Conservation (phyloP, 1,140 invertebrate species). For the Papilio dardanus region DNA sequence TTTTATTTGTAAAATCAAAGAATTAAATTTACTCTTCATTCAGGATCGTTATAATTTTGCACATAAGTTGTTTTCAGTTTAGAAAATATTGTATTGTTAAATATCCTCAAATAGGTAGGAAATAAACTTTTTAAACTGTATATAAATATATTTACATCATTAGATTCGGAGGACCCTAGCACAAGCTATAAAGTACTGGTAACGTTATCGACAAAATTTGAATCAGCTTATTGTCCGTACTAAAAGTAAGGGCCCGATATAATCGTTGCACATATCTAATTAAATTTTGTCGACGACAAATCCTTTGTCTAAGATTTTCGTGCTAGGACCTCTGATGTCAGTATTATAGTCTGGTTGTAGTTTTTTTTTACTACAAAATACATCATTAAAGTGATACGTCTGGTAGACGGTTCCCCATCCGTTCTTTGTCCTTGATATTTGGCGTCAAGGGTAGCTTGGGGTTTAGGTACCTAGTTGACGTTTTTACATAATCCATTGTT, state of each 20-base stretch:
- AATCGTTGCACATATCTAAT: too few relatives aligned
- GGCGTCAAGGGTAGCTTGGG: background rate
- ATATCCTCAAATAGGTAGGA: background rate
- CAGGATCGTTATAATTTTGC: background rate
- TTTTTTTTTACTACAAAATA: background rate
- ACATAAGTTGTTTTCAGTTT: too few relatives aligned
- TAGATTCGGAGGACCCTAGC: too few relatives aligned
- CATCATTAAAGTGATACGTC: constrained; percentile 6
- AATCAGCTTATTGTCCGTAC: too few relatives aligned
- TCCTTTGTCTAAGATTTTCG: too few relatives aligned
- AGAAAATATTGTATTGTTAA: background rate
- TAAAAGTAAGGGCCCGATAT: too few relatives aligned
- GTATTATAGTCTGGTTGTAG: background rate
- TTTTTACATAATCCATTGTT: constrained; percentile 16
- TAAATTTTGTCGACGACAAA: too few relatives aligned
- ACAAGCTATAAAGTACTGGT: too few relatives aligned
- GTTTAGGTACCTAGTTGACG: background rate
- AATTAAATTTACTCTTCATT: background rate
- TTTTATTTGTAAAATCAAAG: background rate
- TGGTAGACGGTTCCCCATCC: background rate
- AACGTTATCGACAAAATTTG: too few relatives aligned
- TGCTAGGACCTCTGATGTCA: background rate
- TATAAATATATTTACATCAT: too few relatives aligned
- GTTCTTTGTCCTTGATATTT: constrained; percentile 7
- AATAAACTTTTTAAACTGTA: too few relatives aligned